A percentile compares a stretch with the other conserved stretches of the same genome.
Conservation (phyloP, 2,113 vertebrate genomes). For the Phoenicopterus ruber region DNA sequence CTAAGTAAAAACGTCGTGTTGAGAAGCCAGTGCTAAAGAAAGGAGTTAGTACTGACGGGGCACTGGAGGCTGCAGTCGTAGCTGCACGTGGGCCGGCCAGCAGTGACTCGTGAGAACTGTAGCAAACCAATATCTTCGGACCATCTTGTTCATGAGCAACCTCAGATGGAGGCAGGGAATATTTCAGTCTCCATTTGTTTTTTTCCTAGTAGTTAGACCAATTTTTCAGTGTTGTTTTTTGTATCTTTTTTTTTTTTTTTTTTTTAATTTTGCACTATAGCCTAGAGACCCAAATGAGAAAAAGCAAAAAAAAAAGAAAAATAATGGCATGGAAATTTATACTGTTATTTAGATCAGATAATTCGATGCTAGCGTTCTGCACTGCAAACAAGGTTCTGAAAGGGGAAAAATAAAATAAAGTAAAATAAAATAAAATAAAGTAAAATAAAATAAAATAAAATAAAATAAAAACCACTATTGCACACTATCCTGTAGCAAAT, state of each 20-base stretch:
- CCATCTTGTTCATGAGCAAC: slow-evolving; percentile 14
- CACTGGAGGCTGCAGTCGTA: neutral
- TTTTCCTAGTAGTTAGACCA: neutral
- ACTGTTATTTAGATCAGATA: slow-evolving; percentile 29
- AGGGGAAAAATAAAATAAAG: neutral
- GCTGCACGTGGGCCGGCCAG: neutral
- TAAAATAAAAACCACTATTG: neutral
- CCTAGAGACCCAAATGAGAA: slow-evolving; percentile 58
- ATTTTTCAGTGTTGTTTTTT: neutral
- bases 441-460: neutral
- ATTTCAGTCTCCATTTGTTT: slow-evolving; percentile 24
- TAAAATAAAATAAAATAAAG: neutral
- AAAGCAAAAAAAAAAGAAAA: slow-evolving; percentile 5
- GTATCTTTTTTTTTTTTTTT: neutral
- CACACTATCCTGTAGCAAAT: slow-evolving; percentile 49
- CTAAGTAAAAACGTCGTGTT: neutral
- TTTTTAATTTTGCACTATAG: slow-evolving; percentile 54
- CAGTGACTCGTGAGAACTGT: neutral
- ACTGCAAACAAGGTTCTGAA: slow-evolving; percentile 42
- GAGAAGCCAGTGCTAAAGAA: slow-evolving; percentile 6
- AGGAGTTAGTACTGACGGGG: neutral
- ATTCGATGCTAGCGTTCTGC: slow-evolving; percentile 37
- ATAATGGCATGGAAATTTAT: neutral
- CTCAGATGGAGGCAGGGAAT: slow-evolving; percentile 47
- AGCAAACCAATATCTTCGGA: neutral